Evolutionary conservation across 1,140 invertebrate genomes (phyloP).

Genomic region (Berghia stephanieae): DNA sequence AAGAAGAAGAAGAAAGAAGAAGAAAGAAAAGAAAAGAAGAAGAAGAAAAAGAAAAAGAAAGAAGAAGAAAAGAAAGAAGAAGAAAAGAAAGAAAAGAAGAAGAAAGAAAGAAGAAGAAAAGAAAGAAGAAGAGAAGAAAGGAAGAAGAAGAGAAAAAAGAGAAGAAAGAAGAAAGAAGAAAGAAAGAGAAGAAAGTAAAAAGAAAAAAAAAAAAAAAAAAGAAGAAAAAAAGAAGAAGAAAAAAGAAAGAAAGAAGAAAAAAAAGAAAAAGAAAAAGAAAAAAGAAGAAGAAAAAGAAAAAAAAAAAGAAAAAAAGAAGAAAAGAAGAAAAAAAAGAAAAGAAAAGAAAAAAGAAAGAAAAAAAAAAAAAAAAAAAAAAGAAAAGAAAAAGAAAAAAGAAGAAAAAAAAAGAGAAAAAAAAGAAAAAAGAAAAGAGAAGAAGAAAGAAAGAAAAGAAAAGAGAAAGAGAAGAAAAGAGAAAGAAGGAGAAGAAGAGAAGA

Average conservation of each 20-base stretch:
- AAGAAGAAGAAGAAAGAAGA: neutral
- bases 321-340: neutral
- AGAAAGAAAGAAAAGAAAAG: neutral
- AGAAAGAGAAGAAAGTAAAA: no score
- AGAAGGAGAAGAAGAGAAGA: neutral
- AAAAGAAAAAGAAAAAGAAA: neutral
- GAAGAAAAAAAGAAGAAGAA: neutral
- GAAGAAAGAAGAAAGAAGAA: no score
- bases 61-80: neutral
- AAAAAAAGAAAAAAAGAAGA: neutral
- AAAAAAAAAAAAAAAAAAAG: conserved; percentile 1
- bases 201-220: no score
- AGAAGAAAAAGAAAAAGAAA: neutral
- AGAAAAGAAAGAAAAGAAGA: neutral
- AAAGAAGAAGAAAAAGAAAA: neutral
- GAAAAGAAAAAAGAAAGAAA: neutral
- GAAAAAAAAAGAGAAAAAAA: neutral
- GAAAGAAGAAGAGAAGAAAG: neutral
- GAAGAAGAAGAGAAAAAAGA: neutral
- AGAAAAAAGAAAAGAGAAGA: neutral
- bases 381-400: conserved; percentile 2
- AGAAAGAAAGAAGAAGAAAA: neutral
- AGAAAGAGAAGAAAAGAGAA: conserved; percentile 5
- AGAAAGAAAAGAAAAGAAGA: neutral
- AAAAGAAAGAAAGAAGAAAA: neutral